Conservation (phyloP, 2,888 invertebrate species). For the Polyploca ridens region DNA sequence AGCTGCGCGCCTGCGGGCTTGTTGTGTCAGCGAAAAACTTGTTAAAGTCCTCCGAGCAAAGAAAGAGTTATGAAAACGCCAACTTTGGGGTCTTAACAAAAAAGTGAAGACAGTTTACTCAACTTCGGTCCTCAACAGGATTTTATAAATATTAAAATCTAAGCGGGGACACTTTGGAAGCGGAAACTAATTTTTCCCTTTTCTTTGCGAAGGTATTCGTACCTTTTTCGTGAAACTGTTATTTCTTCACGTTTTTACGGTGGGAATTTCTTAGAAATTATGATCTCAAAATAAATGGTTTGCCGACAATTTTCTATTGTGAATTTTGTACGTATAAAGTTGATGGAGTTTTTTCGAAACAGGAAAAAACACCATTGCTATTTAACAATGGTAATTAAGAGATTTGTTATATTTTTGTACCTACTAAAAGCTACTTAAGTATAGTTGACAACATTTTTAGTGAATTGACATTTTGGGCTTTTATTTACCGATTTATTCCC, state of each 20-base stretch:
- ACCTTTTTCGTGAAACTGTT: constrained; percentile 40
- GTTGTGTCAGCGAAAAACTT: constrained; percentile 74
- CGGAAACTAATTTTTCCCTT: constrained; percentile 61
- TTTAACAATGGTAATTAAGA: not conserved
- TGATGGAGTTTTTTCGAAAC: not conserved
- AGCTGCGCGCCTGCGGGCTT: constrained; percentile 39
- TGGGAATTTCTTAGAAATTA: constrained; percentile 22
- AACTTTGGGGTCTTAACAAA: constrained; percentile 71
- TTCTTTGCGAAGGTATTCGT: constrained; percentile 57
- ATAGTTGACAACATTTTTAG: no score
- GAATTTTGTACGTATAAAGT: not conserved
- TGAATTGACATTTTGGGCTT: no score
- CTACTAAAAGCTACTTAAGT: no score
- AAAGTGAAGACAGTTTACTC: constrained; percentile 64
- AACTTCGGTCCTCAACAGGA: constrained; percentile 69
- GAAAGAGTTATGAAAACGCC: constrained; percentile 78
- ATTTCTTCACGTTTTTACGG: constrained; percentile 30
- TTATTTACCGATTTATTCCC: no score
- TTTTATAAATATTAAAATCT: constrained; percentile 76
- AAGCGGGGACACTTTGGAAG: constrained; percentile 60
- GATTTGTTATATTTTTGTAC: not conserved
- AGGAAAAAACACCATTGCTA: not conserved
- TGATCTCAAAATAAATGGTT: constrained; percentile 26
- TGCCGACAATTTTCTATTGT: constrained; percentile 10
- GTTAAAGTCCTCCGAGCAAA: constrained; percentile 67